These are phyloP conservation scores for Drosophila setosimentum DNA, from an alignment of 2,888 invertebrate species.

Conservation along the genomic window DNA sequence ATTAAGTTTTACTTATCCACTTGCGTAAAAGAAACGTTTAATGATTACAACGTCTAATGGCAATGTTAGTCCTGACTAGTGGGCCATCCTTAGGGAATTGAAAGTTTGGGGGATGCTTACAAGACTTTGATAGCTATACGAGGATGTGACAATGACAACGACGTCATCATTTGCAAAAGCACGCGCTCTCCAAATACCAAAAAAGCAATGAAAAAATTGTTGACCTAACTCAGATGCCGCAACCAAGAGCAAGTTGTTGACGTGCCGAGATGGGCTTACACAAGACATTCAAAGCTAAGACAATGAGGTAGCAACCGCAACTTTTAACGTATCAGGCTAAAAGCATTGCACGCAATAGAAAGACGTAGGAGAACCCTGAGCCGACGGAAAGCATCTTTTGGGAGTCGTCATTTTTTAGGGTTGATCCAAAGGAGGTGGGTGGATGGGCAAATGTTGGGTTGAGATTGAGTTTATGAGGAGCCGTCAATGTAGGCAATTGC, in stretches of 20 bases:
- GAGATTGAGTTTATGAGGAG: not conserved
- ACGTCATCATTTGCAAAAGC: slow-evolving; percentile 56
- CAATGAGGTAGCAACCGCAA: slow-evolving; percentile 58
- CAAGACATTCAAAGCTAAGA: slow-evolving; percentile 44
- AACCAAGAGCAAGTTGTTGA: slow-evolving; percentile 20
- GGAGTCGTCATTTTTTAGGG: slow-evolving; percentile 63
- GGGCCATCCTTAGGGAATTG: slow-evolving; percentile 26
- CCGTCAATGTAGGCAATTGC: slow-evolving; percentile 20
- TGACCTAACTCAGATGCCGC: slow-evolving; percentile 59
- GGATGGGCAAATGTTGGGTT: not conserved
- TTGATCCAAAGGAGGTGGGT: not conserved
- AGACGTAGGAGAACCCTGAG: slow-evolving; percentile 5
- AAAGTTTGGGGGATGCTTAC: slow-evolving; percentile 43
- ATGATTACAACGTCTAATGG: slow-evolving; percentile 59
- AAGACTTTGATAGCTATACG: slow-evolving; percentile 19
- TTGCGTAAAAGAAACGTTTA: slow-evolving; percentile 16
- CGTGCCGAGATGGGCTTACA: slow-evolving; percentile 14
- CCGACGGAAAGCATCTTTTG: slow-evolving; percentile 52
- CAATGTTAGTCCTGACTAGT: slow-evolving; percentile 25
- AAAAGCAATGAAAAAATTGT: slow-evolving; percentile 65
- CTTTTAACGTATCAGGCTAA: slow-evolving; percentile 69
- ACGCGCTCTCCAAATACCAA: slow-evolving; percentile 58
- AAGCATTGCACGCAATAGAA: slow-evolving; percentile 61
- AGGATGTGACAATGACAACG: slow-evolving; percentile 30
- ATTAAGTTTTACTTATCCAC: slow-evolving; percentile 11